Conservation (phyloP, 2,888 invertebrate genomes). For the Scaptomyza caliginosa region DNA sequence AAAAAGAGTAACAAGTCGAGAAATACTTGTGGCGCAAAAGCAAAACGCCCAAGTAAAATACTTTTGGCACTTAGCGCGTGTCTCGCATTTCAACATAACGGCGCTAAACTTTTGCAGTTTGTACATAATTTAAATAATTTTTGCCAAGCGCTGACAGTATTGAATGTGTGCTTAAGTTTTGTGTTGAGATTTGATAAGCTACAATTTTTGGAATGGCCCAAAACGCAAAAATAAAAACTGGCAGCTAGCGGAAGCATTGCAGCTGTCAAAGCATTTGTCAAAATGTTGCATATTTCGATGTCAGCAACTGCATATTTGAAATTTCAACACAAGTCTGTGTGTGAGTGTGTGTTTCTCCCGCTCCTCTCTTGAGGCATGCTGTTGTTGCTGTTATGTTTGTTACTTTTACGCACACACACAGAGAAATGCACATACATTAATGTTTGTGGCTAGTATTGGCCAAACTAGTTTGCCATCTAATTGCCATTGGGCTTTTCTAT, state of each 20-base stretch:
- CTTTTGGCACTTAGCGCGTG: constrained; percentile 63
- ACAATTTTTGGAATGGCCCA: constrained; percentile 24
- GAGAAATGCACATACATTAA: not conserved
- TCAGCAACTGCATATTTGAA: constrained; percentile 68
- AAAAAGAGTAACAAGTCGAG: too few relatives aligned
- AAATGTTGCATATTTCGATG: constrained; percentile 72
- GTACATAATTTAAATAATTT: constrained; percentile 74
- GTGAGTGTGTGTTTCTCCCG: constrained; percentile 17
- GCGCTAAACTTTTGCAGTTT: constrained; percentile 57
- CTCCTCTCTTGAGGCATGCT: constrained; percentile 7
- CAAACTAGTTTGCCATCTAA: constrained; percentile 62
- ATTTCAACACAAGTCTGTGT: constrained; percentile 46
- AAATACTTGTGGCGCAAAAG: constrained; percentile 28
- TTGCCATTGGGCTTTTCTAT: constrained; percentile 42
- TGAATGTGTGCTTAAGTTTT: constrained; percentile 49
- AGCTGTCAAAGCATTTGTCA: constrained; percentile 77
- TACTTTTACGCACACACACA: constrained; percentile 25
- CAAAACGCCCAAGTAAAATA: constrained; percentile 31
- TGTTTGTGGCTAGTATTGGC: constrained; percentile 15
- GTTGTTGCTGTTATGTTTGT: not conserved
- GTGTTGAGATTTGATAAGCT: constrained; percentile 46
- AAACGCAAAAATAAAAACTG: constrained; percentile 9
- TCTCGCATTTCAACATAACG: constrained; percentile 67
- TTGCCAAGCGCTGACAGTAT: constrained; percentile 57
- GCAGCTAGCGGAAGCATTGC: constrained; percentile 22